Percentiles rank a stretch among this genome's conserved stretches.
Conservation (phyloP, 2,888 invertebrate species). For the Tenthredo distinguenda region DNA sequence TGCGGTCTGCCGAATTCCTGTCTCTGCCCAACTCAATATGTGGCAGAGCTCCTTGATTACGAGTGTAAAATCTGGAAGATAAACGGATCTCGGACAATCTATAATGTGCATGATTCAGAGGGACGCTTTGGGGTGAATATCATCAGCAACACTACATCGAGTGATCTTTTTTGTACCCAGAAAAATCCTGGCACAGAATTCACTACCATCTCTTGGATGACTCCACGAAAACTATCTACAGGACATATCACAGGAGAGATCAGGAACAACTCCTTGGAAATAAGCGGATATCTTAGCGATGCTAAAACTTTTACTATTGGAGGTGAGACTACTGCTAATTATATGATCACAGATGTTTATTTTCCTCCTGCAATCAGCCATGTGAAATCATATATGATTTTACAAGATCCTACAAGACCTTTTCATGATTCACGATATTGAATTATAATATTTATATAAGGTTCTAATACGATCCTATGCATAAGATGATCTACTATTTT, state of each 20-base stretch:
- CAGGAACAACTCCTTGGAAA: constrained; percentile 48
- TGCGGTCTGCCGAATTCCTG: constrained; percentile 66
- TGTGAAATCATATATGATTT: not conserved
- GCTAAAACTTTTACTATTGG: constrained; percentile 59
- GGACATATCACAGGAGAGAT: constrained; percentile 37
- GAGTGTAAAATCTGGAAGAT: constrained; percentile 54
- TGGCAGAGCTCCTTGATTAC: constrained; percentile 60
- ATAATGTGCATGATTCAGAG: constrained; percentile 62
- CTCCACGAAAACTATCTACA: not conserved
- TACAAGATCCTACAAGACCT: not conserved
- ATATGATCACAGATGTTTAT: not conserved
- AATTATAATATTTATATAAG: too few species aligned
- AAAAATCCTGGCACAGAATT: constrained; percentile 56
- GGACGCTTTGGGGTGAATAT: constrained; percentile 63
- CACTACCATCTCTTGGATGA: constrained; percentile 65
- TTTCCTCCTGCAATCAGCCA: not conserved
- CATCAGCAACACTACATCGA: constrained; percentile 62
- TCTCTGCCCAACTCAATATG: constrained; percentile 63
- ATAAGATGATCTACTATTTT: too few species aligned
- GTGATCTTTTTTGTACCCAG: constrained; percentile 59
- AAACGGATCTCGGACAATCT: constrained; percentile 56
- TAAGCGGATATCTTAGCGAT: constrained; percentile 67
- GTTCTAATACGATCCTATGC: too few species aligned
- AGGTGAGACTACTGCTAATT: not conserved
- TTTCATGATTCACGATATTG: too few species aligned